phyloP scores from a whole-genome alignment of 2,113 vertebrate genomes.

The Tetrax tetrax region DNA sequence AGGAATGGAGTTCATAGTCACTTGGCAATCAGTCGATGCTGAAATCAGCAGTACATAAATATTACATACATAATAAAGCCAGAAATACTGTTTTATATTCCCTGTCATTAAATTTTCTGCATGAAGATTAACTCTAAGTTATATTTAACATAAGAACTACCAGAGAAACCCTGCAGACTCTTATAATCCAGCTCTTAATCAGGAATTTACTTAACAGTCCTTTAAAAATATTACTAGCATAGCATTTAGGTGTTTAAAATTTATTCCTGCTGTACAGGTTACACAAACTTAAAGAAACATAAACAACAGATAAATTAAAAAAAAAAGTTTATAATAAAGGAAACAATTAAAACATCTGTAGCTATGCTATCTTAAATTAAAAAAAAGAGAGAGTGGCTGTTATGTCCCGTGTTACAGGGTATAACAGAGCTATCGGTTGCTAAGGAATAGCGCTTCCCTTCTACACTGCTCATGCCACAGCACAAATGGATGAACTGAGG shows the following conservation, averaged over 20 bases:
- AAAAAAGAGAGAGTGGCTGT: not conserved
- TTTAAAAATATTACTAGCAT: not conserved
- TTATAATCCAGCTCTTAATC: not conserved
- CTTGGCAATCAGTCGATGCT: not conserved
- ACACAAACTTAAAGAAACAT: not conserved
- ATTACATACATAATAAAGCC: not conserved
- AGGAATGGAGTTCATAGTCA: not conserved
- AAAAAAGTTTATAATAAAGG: not conserved
- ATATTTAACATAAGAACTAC: not conserved
- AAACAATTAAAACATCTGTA: not conserved
- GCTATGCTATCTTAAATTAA: not conserved
- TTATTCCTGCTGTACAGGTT: not conserved
- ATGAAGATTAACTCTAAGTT: not conserved
- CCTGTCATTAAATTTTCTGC: not conserved
- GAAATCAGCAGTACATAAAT: not conserved
- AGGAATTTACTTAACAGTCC: not conserved
- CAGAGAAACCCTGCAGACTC: not conserved
- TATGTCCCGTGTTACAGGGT: rapidly evolving
- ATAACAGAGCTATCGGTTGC: not conserved
- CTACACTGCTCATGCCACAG: not conserved
- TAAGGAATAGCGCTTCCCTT: not conserved
- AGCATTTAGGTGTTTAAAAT: not conserved
- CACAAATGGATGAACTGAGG: not conserved
- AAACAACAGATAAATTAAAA: not conserved
- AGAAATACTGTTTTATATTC: not conserved